phyloP scores from a whole-genome alignment of 1,140 invertebrate species.

The Matsumurasca onukii region DNA sequence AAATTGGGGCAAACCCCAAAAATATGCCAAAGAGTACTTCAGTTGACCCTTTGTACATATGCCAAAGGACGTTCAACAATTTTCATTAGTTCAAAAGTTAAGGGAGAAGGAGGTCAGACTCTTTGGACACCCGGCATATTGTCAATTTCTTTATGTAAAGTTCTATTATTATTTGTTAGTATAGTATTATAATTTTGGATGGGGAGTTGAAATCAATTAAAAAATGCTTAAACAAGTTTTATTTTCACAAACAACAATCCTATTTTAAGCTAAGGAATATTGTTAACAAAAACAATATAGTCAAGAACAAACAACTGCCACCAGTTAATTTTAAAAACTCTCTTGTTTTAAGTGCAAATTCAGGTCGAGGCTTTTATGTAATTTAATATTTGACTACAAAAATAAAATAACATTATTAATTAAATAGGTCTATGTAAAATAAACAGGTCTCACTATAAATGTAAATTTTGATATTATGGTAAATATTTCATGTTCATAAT shows the following conservation, averaged over 20 bases:
- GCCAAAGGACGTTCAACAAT: too few species aligned
- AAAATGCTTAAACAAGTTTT: too few species aligned
- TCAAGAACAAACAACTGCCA: slow-evolving; percentile 20
- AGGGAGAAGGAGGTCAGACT: too few species aligned
- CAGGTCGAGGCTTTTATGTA: background rate
- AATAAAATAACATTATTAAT: background rate
- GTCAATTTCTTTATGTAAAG: too few species aligned
- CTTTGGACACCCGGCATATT: too few species aligned
- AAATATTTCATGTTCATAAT: background rate
- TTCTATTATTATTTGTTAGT: too few species aligned
- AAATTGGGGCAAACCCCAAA: too few species aligned
- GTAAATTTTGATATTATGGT: background rate
- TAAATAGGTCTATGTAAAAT: background rate
- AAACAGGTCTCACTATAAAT: background rate
- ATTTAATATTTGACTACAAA: background rate
- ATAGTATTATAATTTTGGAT: too few species aligned
- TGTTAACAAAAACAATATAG: background rate
- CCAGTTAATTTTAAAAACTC: background rate
- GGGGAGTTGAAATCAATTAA: too few species aligned
- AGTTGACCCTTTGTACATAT: too few species aligned
- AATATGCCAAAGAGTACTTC: too few species aligned
- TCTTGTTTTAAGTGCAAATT: background rate
- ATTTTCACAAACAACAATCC: slow-evolving; percentile 25
- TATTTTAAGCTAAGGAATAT: background rate
- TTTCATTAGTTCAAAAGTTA: too few species aligned